Percentiles rank a stretch among this genome's conserved stretches.
Evolutionary conservation across 2,888 invertebrate species (phyloP).

Genomic region (Apamea sordens): DNA sequence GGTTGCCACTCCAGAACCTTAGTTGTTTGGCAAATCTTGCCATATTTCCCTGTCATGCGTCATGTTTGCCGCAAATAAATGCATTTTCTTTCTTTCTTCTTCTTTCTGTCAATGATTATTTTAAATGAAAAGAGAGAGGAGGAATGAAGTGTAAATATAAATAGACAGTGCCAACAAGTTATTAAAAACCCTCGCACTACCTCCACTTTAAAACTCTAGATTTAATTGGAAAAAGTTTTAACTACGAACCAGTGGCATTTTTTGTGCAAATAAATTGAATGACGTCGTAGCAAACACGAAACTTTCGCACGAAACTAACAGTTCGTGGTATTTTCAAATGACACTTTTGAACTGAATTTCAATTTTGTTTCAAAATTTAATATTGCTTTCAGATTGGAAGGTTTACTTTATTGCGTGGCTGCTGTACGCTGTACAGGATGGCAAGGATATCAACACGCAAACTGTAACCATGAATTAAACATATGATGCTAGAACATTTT

Average conservation of each 20-base stretch:
- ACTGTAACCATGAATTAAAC: too few species aligned
- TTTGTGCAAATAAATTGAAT: slow-evolving; percentile 10
- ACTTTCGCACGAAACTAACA: neutral
- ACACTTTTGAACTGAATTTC: slow-evolving; percentile 6
- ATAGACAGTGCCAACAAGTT: neutral
- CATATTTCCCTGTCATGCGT: too few species aligned
- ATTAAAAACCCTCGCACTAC: neutral
- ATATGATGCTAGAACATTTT: too few species aligned
- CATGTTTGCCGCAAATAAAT: too few species aligned
- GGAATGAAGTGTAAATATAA: slow-evolving; percentile 4
- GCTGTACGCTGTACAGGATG: neutral
- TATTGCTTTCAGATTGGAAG: neutral
- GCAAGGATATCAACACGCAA: too few species aligned
- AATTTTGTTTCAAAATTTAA: neutral
- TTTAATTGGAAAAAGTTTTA: slow-evolving; percentile 28
- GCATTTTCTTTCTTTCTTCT: too few species aligned
- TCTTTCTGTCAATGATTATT: neutral
- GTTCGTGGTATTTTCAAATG: neutral
- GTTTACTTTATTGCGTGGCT: neutral
- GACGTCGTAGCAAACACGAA: neutral
- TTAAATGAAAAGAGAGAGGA: neutral
- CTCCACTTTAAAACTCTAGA: neutral
- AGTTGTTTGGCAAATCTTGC: too few species aligned
- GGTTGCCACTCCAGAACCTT: too few species aligned
- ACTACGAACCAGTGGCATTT: neutral